Base-by-base conservation (phyloP, 2,888 invertebrate genomes). In the Apotomis capreana region DNA sequence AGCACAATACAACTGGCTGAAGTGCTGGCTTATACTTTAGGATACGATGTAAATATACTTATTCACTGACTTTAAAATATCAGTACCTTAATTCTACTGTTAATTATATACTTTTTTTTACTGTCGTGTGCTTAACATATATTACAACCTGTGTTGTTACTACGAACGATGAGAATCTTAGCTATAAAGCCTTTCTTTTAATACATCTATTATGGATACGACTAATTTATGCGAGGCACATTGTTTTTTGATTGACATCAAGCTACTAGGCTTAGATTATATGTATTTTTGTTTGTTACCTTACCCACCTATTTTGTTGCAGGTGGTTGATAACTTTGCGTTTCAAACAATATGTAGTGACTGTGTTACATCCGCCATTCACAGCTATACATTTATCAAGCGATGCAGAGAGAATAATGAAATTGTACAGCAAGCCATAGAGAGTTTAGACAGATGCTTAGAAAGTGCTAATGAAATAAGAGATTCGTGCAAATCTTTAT, bases 31-130 rank as follows among this genome's bases (percentile, higher is more conserved):
- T 36, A 57, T 46, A 46, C 55, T 4, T 55, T 65, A 46, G 65
- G 65, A 46, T 36, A n/a, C 46, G 46, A 65, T 55, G 65, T 65
- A 65, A 65, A 36, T 65, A 57, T 46, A 4, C 55, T 55, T 64
- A 10, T 64, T 10, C 3, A 44, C 15, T 64, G 12, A 55, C 26
- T 46, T 26, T 6, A 6, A 40, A 40, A 40, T 40, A 26, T 26
- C 26, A 26, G 26, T 26, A 26, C 26, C 26, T 26, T 26, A 26
- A 26, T 26, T 26, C 26, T 26, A 26, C 26, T 26, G 26, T 26
- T 26, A 26, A 26, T 26, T 26, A 26, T 26, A 26, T 26, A 26
- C 15, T 26, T 26, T 26, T 26, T 26, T 26, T 26, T 26, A 26
- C 26, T 26, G 26, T 26, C 26, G 26, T 26, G 26, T 26, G 26